phyloP scores from a whole-genome alignment of 2,888 invertebrate genomes.

The Geophilus truncorum region DNA sequence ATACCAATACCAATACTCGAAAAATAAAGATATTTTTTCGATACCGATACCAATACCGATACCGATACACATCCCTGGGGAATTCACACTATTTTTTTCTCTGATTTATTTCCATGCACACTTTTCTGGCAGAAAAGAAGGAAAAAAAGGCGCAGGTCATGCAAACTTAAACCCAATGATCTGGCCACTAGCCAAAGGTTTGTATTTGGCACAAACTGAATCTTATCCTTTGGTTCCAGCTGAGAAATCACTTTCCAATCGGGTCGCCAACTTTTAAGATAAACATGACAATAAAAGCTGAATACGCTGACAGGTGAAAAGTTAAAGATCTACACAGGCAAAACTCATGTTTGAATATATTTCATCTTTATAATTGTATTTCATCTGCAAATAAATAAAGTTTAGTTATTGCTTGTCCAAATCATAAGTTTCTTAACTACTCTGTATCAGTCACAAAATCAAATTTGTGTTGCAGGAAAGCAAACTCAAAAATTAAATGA shows the following conservation, averaged over 20 bases:
- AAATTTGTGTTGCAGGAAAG: too few relatives aligned
- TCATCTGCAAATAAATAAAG: too few relatives aligned
- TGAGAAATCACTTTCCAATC: constrained; percentile 2
- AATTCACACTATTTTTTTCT: neutral
- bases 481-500: too few relatives aligned
- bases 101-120: neutral
- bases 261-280: neutral
- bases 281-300: neutral
- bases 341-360: neutral
- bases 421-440: too few relatives aligned
- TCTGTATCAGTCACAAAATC: too few relatives aligned
- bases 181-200: neutral
- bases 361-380: too few relatives aligned
- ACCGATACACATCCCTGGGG: too few relatives aligned
- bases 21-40: too few relatives aligned
- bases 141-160: neutral
- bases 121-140: neutral
- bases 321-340: neutral
- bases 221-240: neutral
- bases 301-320: neutral
- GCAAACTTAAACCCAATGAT: neutral
- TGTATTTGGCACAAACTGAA: neutral
- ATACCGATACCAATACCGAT: too few relatives aligned
- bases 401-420: too few relatives aligned
- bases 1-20: too few relatives aligned